A percentile compares a stretch with the other conserved stretches of the same genome.
Conservation (phyloP, 2,797 vertebrate genomes). For the Prionace glauca region DNA sequence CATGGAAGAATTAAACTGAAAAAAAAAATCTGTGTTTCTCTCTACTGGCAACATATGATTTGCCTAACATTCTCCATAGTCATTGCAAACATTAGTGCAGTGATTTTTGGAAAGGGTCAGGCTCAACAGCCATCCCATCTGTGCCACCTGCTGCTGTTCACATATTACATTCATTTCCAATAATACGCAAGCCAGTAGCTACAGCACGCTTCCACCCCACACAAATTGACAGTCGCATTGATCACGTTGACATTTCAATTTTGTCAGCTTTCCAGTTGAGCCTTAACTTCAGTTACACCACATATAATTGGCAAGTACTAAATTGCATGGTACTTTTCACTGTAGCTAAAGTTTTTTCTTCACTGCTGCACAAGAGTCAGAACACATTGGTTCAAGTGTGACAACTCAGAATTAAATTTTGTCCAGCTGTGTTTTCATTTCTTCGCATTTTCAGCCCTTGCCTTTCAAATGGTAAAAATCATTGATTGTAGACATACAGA, state of each 20-base stretch:
- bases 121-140: neutral
- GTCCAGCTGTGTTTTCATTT: neutral
- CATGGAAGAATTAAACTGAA: conserved; percentile 37
- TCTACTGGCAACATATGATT: neutral
- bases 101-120: conserved; percentile 30
- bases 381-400: neutral
- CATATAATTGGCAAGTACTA: neutral
- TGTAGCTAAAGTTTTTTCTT: neutral
- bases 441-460: neutral
- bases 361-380: neutral
- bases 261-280: conserved; percentile 34
- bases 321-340: neutral
- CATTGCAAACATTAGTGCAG: conserved; percentile 2
- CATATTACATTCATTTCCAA: conserved; percentile 26
- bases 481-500: neutral
- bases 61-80: neutral
- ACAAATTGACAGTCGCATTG: conserved; percentile 37
- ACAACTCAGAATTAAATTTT: conserved; percentile 1
- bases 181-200: conserved; percentile 25
- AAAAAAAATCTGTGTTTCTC: neutral
- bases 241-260: conserved; percentile 30
- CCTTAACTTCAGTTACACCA: conserved; percentile 9
- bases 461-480: neutral
- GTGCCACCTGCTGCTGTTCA: conserved; percentile 26
- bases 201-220: conserved; percentile 25